These are phyloP conservation scores for Sisyra nigra DNA, from an alignment of 2,888 invertebrate genomes.

Conservation along the genomic window DNA sequence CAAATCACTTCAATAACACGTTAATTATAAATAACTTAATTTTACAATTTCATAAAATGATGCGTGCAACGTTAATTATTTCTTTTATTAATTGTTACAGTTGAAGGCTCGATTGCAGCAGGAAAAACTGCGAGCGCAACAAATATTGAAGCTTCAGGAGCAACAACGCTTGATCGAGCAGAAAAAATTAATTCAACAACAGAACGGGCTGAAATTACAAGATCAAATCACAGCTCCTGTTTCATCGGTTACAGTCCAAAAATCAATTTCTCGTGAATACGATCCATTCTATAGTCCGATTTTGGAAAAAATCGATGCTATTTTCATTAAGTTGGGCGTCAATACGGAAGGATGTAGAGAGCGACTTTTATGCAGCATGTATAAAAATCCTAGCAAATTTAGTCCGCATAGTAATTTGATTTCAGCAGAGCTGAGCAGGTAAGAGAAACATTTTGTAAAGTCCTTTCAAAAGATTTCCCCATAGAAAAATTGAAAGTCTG, in stretches of 20 bases:
- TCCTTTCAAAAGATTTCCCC: background rate
- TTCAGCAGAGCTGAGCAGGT: slow-evolving; percentile 81
- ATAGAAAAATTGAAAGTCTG: no score
- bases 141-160: slow-evolving; percentile 23
- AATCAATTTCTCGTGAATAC: slow-evolving; percentile 14
- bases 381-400: slow-evolving; percentile 65
- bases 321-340: slow-evolving; percentile 54
- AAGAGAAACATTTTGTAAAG: slow-evolving; percentile 22
- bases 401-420: slow-evolving; percentile 77
- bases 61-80: background rate
- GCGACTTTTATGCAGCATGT: slow-evolving; percentile 67
- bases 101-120: slow-evolving; percentile 25
- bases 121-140: slow-evolving; percentile 23
- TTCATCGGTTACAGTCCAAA: slow-evolving; percentile 29
- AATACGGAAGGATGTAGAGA: slow-evolving; percentile 57
- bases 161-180: slow-evolving; percentile 22
- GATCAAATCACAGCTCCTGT: slow-evolving; percentile 20
- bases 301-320: slow-evolving; percentile 58
- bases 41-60: background rate
- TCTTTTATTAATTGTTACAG: slow-evolving; percentile 16
- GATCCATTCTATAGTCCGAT: slow-evolving; percentile 64
- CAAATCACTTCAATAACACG: no score
- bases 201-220: slow-evolving; percentile 19
- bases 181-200: slow-evolving; percentile 24
- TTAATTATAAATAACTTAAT: background rate